phyloP scores from a whole-genome alignment of 2,888 invertebrate species.

The Mallateleia sp. region DNA sequence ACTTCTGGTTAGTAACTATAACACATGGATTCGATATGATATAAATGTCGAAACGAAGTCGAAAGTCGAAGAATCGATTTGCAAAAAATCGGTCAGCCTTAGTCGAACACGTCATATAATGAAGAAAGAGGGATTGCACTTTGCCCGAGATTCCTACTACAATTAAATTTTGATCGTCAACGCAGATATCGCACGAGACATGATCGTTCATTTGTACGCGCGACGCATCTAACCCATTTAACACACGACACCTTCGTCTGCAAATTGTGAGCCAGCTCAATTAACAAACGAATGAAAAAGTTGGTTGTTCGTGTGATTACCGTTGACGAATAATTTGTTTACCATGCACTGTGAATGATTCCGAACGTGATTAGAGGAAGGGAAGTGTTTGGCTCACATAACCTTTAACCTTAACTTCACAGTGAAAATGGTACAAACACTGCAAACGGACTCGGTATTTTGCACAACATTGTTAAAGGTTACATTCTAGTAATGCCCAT shows the following conservation, averaged over 20 bases:
- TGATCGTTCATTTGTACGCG: slow-evolving; percentile 2
- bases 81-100: slow-evolving; percentile 19
- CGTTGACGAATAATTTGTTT: slow-evolving; percentile 53
- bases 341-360: slow-evolving; percentile 43
- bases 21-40: too few relatives aligned
- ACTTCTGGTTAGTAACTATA: too few relatives aligned
- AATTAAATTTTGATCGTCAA: slow-evolving; percentile 18
- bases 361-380: slow-evolving; percentile 12
- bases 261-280: slow-evolving; percentile 23
- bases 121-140: neutral
- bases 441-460: slow-evolving; percentile 16
- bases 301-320: neutral
- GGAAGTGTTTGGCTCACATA: slow-evolving; percentile 21
- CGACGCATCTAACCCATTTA: neutral
- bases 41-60: neutral
- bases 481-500: slow-evolving; percentile 19
- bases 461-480: slow-evolving; percentile 33
- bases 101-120: slow-evolving; percentile 5
- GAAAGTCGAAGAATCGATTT: slow-evolving; percentile 6
- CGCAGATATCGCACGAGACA: neutral
- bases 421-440: slow-evolving; percentile 27
- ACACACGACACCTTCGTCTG: neutral
- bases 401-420: slow-evolving; percentile 12
- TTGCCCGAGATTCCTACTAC: slow-evolving; percentile 3
- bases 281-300: neutral